Base-by-base conservation (phyloP, 1,140 invertebrate genomes). In the Temnothorax longispinosus region DNA sequence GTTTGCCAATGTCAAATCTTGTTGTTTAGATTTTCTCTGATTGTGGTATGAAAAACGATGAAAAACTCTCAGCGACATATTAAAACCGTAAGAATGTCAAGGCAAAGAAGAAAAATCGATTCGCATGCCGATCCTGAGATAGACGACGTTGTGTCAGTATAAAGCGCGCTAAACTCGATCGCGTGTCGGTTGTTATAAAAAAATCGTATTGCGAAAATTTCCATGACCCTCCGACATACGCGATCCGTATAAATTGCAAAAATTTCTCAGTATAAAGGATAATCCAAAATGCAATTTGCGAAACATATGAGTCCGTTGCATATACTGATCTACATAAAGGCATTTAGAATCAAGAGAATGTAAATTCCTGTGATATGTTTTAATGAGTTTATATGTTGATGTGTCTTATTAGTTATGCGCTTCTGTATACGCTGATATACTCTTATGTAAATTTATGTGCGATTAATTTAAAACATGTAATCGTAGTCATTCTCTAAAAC, bases 31-130 rank as follows among this genome's bases (percentile, higher is more conserved):
- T 56, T 11, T 32, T 54, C 7, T 32, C 10, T 15, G n/a, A 52
- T 56, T n/a, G n/a, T 52, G 4, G 10, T 35, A 21, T 50, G 27
- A 27, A 27, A 27, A 27, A 50, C 11, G 15, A 47, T 50, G 58
- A 65, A 1, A 64, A 65, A 38, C 13, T 65, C 27, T 65, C 60
- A 50, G 15, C 2, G 6, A 47, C 10, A n/a, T 44, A 32, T 21
- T 27, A 35, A 78, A 78, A 38, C 58, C 32, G 0, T 13, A 56
- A 69, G 54, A 88, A 82, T 87, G 76, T 84, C 77, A 88, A 82
- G 77, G 69, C 54, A 50, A 76, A 11, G 38, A 41, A 62, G n/a
- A 58, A 74, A 74, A 58, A 38, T 60, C n/a, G 65, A 86, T 80
- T 86, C 38, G 10, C 10, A 71, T 56, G 74, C 21, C 50, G 60